Evolutionary conservation across 2,113 vertebrate species (phyloP).

Genomic region (Channa maculata): DNA sequence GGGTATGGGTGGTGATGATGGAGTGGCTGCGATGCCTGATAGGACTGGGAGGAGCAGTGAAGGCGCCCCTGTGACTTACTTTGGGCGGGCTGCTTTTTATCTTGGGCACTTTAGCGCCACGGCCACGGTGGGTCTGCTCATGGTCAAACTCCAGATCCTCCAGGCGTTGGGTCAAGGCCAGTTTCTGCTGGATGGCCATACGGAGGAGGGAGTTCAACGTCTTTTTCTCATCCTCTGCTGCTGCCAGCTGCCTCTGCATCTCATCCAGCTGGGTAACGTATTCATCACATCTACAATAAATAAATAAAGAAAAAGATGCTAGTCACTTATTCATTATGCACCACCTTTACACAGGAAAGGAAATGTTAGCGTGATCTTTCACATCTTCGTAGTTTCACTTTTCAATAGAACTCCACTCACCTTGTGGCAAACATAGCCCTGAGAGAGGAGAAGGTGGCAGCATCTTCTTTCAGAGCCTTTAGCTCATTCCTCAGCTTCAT

Average conservation of each 20-base stretch:
- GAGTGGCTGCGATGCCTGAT: constrained; percentile 45
- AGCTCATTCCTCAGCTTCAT: constrained; percentile 97
- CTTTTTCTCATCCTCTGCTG: constrained; percentile 99
- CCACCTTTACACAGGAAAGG: background rate
- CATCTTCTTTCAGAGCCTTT: constrained; percentile 98
- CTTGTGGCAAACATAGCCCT: constrained; percentile 99
- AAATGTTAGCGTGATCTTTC: background rate
- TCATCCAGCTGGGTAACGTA: constrained; percentile 97
- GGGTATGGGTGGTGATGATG: constrained; percentile 70
- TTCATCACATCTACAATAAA: constrained; percentile 90
- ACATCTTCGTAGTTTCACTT: fast-evolving
- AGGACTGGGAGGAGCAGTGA: constrained; percentile 78
- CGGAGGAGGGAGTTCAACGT: constrained; percentile 96
- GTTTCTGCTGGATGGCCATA: constrained; percentile 99
- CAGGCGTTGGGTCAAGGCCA: constrained; percentile 95
- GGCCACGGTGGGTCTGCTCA: constrained; percentile 93
- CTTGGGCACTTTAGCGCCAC: constrained; percentile 92
- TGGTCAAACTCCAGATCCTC: constrained; percentile 99
- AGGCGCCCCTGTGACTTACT: constrained; percentile 91
- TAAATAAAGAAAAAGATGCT: no score
- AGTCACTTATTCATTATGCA: background rate
- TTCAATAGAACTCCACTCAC: constrained; percentile 72
- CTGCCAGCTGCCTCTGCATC: constrained; percentile 98
- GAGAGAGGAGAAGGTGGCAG: constrained; percentile 97
- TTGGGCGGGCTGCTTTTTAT: constrained; percentile 95